Percentiles rank a stretch among this genome's conserved stretches.
phyloP scores from a whole-genome alignment of 2,797 vertebrate genomes.

The Decapterus maruadsi region DNA sequence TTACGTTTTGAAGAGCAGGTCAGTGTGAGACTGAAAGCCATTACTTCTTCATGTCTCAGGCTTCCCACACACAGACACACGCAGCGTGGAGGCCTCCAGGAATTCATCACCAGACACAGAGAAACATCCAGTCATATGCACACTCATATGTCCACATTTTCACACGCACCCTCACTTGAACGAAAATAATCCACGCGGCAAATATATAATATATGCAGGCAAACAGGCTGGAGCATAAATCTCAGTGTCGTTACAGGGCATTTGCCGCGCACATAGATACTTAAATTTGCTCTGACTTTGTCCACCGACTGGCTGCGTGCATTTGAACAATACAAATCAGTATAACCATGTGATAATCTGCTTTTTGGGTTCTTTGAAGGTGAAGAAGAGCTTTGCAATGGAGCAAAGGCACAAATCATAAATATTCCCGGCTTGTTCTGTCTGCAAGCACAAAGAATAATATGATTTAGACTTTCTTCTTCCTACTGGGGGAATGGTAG shows the following conservation, averaged over 20 bases:
- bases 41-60: constrained; percentile 49
- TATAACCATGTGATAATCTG: constrained; percentile 29
- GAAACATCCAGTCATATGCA: constrained; percentile 13
- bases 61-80: constrained; percentile 40
- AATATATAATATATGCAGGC: constrained; percentile 30
- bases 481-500: background rate
- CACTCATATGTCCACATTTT: background rate
- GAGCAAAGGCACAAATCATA: background rate
- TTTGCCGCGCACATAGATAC: constrained; percentile 25
- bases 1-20: constrained; percentile 55
- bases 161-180: background rate
- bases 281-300: constrained; percentile 48
- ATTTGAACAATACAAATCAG: constrained; percentile 18
- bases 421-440: background rate
- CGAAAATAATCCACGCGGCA: constrained; percentile 11
- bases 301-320: constrained; percentile 19
- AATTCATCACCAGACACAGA: constrained; percentile 43
- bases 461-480: background rate
- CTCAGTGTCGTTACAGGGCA: constrained; percentile 7
- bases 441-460: background rate
- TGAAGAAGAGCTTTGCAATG: constrained; percentile 1
- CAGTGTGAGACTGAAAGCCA: constrained; percentile 44
- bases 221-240: constrained; percentile 19
- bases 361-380: constrained; percentile 2
- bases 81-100: constrained; percentile 18